Evolutionary conservation across 2,888 invertebrate species (phyloP).

Genomic region (Beris morrisii): DNA sequence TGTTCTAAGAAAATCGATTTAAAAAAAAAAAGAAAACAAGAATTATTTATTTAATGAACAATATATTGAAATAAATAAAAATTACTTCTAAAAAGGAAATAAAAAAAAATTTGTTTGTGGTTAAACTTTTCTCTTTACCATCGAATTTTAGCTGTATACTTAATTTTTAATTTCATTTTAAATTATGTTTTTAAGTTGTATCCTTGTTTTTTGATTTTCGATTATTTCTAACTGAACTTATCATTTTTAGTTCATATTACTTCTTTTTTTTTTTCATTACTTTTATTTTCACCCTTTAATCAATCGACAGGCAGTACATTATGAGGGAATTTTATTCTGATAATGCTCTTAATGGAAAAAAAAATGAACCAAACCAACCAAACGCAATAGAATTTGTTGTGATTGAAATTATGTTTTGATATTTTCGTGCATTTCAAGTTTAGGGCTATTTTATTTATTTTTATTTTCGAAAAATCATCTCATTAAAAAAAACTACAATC

Average conservation of each 20-base stretch:
- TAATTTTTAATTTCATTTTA: neutral
- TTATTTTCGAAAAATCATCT: too few relatives aligned
- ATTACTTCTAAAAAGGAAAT: conserved; percentile 9
- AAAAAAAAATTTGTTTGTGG: conserved; percentile 2
- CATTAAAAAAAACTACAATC: too few relatives aligned
- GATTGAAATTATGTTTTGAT: conserved; percentile 9
- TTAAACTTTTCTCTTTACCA: conserved; percentile 14
- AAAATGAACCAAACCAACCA: neutral
- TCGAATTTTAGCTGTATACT: neutral
- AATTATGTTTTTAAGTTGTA: neutral
- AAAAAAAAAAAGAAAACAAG: neutral
- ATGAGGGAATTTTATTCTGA: too few relatives aligned
- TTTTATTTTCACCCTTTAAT: too few relatives aligned
- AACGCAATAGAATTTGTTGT: neutral
- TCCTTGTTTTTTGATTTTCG: too few relatives aligned
- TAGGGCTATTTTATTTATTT: neutral
- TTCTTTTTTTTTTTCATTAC: too few relatives aligned
- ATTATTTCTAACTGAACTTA: too few relatives aligned
- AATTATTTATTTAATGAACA: too few relatives aligned
- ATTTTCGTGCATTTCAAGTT: neutral
- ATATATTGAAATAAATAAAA: conserved; percentile 10
- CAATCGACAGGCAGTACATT: too few relatives aligned
- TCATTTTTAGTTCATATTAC: too few relatives aligned
- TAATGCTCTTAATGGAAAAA: too few relatives aligned
- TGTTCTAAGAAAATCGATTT: neutral